Percentiles rank a stretch among this genome's conserved stretches.
These are phyloP conservation scores for Garra rufa DNA, from an alignment of 2,113 vertebrate species.

Conservation along the genomic window DNA sequence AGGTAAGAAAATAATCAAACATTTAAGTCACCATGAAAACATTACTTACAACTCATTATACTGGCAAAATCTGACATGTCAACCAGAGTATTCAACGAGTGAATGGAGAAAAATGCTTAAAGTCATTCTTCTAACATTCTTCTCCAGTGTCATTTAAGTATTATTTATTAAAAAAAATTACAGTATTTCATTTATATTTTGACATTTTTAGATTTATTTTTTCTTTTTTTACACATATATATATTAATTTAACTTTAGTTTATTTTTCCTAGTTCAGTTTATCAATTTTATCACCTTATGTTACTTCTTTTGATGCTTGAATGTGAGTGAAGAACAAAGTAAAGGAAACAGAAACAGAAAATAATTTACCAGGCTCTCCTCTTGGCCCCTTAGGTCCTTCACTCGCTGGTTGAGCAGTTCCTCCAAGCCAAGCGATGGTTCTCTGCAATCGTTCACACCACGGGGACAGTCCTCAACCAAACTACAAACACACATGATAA, in stretches of 20 bases:
- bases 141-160: too few species aligned
- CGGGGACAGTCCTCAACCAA: conserved; percentile 83
- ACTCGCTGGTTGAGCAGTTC: conserved; percentile 80
- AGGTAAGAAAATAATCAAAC: neutral
- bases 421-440: conserved; percentile 79
- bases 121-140: too few species aligned
- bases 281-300: too few species aligned
- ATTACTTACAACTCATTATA: neutral
- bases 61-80: neutral
- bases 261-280: neutral
- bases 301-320: neutral
- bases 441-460: conserved; percentile 81
- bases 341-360: neutral
- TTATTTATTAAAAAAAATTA: neutral
- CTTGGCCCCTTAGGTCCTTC: conserved; percentile 78
- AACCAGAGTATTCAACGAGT: neutral
- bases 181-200: neutral
- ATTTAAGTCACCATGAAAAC: neutral
- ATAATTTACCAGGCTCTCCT: conserved; percentile 83
- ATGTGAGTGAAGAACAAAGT: conserved; percentile 32
- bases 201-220: neutral
- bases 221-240: neutral
- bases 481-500: conserved; percentile 64
- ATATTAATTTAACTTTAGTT: neutral
- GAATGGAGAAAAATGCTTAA: neutral